Evolutionary conservation across 2,888 invertebrate species (phyloP).

Genomic region (Amaurobius ferox): DNA sequence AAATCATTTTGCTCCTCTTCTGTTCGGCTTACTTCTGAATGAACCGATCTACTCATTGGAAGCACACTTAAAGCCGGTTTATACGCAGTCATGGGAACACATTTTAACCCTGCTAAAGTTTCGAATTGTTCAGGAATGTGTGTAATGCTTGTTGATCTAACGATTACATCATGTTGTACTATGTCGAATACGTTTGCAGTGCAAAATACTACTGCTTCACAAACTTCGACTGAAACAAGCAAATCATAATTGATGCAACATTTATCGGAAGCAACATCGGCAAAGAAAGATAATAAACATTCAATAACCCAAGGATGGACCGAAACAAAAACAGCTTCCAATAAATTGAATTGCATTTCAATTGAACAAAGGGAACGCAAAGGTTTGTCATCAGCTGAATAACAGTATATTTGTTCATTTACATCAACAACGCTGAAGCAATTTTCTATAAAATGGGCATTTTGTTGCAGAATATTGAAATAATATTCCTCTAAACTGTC

Average conservation of each 20-base stretch:
- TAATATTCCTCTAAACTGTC: not conserved
- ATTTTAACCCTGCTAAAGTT: slow-evolving; percentile 8
- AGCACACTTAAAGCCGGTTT: slow-evolving; percentile 58
- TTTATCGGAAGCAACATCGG: not conserved
- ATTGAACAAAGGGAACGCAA: too few species aligned
- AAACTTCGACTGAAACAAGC: not conserved
- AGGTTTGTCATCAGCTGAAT: not conserved
- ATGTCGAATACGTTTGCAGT: not conserved
- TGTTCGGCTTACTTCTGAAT: not conserved
- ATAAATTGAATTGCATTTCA: too few species aligned
- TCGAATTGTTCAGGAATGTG: slow-evolving; percentile 10
- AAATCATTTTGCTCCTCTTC: too few species aligned
- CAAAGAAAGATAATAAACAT: not conserved
- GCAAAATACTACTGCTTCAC: not conserved
- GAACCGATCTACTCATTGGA: not conserved
- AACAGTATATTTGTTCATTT: not conserved
- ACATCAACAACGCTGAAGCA: not conserved
- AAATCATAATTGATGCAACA: not conserved
- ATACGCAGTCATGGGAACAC: slow-evolving; percentile 25
- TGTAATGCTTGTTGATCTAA: not conserved
- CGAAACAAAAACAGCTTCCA: not conserved
- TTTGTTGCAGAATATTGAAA: not conserved
- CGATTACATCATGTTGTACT: not conserved
- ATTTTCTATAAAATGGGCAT: not conserved
- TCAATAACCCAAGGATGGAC: slow-evolving; percentile 11